Evolutionary conservation across 2,888 invertebrate species (phyloP).

Genomic region (Drosophila villosipedis): DNA sequence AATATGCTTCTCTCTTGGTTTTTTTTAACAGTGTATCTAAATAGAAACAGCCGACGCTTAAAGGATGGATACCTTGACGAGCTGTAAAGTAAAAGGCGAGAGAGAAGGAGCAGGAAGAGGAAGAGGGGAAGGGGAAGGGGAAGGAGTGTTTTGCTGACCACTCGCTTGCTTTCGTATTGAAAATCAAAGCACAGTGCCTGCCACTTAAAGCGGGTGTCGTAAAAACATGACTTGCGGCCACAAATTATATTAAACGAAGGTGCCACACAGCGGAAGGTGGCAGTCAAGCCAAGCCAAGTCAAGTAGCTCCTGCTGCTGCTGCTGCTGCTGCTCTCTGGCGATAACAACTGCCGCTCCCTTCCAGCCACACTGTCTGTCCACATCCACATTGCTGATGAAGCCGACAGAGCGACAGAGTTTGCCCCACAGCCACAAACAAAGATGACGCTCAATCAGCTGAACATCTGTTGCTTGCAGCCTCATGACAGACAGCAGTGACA

Average conservation of each 20-base stretch:
- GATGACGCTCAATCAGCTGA: constrained; percentile 67
- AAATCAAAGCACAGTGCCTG: constrained; percentile 46
- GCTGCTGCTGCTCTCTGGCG: constrained; percentile 18
- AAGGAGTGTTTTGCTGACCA: constrained; percentile 20
- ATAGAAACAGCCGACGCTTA: constrained; percentile 8
- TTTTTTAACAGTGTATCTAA: neutral
- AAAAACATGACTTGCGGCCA: constrained; percentile 70
- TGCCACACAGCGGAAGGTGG: constrained; percentile 62
- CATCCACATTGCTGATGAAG: constrained; percentile 47
- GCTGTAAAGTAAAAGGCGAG: constrained; percentile 10
- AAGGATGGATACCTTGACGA: constrained; percentile 35
- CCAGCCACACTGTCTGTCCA: constrained; percentile 7
- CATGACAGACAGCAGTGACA: constrained; percentile 64
- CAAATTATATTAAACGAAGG: constrained; percentile 75
- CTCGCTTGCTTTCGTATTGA: constrained; percentile 22
- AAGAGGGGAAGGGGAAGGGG: no score
- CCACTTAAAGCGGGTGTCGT: constrained; percentile 70
- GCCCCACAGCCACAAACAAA: constrained; percentile 56
- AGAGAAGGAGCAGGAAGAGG: neutral
- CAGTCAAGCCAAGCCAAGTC: constrained; percentile 67
- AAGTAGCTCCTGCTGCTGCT: constrained; percentile 57
- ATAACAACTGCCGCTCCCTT: constrained; percentile 22
- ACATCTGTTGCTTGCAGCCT: constrained; percentile 65
- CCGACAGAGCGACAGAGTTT: constrained; percentile 51
- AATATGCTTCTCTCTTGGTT: neutral